Conservation (phyloP, 2,888 invertebrate genomes). For the Dicyrtomina minuta region DNA sequence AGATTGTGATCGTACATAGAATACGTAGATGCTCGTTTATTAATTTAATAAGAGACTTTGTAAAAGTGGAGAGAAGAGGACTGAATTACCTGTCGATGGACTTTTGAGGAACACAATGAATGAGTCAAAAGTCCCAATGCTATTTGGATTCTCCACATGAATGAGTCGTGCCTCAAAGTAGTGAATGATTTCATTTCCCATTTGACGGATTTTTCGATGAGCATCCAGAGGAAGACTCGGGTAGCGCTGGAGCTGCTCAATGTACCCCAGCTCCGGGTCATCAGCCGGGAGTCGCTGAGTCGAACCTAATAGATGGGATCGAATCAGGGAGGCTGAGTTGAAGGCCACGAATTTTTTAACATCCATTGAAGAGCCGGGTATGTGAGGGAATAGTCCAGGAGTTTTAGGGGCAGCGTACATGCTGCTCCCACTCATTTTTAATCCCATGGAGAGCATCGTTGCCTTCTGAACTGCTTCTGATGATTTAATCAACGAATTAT, state of each 20-base stretch:
- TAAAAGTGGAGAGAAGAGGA: too few species aligned
- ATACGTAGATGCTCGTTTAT: too few species aligned
- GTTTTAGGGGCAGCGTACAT: neutral
- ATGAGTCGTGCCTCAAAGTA: conserved; percentile 30
- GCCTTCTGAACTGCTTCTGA: too few species aligned
- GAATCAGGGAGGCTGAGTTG: conserved; percentile 2
- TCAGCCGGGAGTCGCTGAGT: conserved; percentile 6
- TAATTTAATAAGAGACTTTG: too few species aligned
- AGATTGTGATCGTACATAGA: too few species aligned
- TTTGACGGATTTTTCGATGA: conserved; percentile 38
- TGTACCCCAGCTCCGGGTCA: conserved; percentile 30
- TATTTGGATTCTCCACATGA: conserved; percentile 28
- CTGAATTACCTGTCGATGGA: conserved; percentile 23
- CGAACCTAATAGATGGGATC: neutral
- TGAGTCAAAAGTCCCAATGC: conserved; percentile 18
- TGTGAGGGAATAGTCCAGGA: neutral
- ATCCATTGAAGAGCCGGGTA: neutral
- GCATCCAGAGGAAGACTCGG: conserved; percentile 36
- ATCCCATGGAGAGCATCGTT: neutral
- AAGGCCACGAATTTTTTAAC: conserved; percentile 11
- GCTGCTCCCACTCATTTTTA: neutral
- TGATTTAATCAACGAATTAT: too few species aligned
- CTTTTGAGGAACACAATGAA: conserved; percentile 26
- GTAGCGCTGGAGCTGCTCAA: conserved; percentile 36
- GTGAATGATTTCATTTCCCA: conserved; percentile 43